These are phyloP conservation scores for Eupithecia exiguata DNA, from an alignment of 2,888 invertebrate species.

Conservation along the genomic window DNA sequence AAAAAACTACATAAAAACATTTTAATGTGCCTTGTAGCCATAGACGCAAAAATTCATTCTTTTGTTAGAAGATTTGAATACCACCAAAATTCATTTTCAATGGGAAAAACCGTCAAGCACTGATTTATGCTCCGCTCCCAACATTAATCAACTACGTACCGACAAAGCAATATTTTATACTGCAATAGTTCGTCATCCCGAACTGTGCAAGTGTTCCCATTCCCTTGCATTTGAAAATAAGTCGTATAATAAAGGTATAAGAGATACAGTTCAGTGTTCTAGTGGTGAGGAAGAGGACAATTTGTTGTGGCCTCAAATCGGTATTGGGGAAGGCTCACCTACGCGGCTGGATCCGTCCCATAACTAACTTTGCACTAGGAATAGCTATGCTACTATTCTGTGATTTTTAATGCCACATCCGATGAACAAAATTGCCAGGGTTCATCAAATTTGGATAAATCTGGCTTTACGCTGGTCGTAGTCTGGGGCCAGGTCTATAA, in stretches of 20 bases:
- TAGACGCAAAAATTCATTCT: background rate
- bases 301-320: conserved; percentile 82
- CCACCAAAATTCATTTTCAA: background rate
- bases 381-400: background rate
- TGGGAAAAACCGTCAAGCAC: background rate
- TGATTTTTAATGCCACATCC: background rate
- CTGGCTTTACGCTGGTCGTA: background rate
- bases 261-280: conserved; percentile 65
- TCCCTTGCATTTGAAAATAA: conserved; percentile 65
- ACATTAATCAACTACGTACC: conserved; percentile 22
- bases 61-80: background rate
- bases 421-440: background rate
- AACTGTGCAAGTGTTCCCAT: conserved; percentile 61
- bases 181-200: conserved; percentile 64
- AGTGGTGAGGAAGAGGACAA: conserved; percentile 76
- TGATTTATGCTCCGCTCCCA: conserved; percentile 21
- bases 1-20: no score
- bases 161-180: conserved; percentile 39
- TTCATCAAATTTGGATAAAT: background rate
- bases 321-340: conserved; percentile 78
- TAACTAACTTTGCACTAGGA: conserved; percentile 13
- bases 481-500: no score
- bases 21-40: background rate
- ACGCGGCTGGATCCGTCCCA: conserved; percentile 66
- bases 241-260: conserved; percentile 66